These are phyloP conservation scores for Rostratula benghalensis DNA, from an alignment of 2,113 vertebrate genomes.

Conservation along the genomic window DNA sequence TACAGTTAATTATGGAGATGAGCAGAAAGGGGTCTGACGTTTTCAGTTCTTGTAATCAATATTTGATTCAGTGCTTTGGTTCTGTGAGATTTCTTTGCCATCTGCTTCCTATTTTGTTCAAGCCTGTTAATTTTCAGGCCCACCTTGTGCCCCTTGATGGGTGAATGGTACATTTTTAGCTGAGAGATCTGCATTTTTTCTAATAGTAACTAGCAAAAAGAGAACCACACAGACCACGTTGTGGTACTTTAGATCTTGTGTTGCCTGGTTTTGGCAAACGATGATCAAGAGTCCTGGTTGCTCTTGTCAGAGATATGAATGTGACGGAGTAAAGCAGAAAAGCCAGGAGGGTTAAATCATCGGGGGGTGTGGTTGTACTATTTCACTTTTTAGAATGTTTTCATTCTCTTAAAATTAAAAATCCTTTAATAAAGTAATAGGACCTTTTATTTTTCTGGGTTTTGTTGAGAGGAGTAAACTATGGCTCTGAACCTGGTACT, in stretches of 20 bases:
- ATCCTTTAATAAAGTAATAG: not conserved
- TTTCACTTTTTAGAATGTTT: not conserved
- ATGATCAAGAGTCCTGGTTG: not conserved
- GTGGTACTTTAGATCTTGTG: not conserved
- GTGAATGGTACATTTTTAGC: not conserved
- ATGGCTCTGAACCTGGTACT: not conserved
- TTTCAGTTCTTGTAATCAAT: constrained; percentile 57
- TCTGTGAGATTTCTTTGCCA: not conserved
- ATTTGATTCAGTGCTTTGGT: constrained; percentile 40
- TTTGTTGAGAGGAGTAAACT: not conserved
- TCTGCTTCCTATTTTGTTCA: constrained; percentile 46
- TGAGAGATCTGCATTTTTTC: not conserved
- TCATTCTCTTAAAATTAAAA: not conserved
- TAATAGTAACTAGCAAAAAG: not conserved
- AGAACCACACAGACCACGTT: not conserved
- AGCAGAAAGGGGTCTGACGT: constrained; percentile 44
- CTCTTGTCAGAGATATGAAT: not conserved
- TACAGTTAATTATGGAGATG: constrained; percentile 22
- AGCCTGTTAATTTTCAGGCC: not conserved
- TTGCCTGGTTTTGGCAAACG: not conserved
- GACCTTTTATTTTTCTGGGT: not conserved
- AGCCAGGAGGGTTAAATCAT: not conserved
- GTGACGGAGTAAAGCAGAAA: not conserved
- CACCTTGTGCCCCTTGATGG: not conserved
- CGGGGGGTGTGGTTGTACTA: not conserved